phyloP scores from a whole-genome alignment of 2,888 invertebrate genomes.

The Brachycybe producta region DNA sequence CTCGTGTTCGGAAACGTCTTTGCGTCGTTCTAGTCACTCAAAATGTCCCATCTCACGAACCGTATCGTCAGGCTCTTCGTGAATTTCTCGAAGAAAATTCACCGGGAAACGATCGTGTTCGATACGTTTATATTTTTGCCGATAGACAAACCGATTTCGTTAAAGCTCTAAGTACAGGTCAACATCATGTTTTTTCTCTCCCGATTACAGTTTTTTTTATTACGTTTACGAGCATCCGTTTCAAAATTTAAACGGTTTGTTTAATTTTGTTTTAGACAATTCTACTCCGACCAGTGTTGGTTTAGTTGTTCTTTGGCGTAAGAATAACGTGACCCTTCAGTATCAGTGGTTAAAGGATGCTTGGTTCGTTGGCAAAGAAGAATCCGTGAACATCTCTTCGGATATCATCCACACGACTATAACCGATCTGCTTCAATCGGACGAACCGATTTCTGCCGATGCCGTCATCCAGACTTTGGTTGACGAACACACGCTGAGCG shows the following conservation, averaged over 20 bases:
- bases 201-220: background rate
- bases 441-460: constrained; percentile 62
- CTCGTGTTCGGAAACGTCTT: constrained; percentile 55
- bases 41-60: constrained; percentile 42
- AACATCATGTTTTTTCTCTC: background rate
- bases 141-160: constrained; percentile 73
- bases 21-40: constrained; percentile 66
- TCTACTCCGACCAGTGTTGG: constrained; percentile 53
- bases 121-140: constrained; percentile 73
- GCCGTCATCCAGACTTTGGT: constrained; percentile 64
- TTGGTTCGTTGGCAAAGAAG: constrained; percentile 30
- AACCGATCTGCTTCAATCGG: constrained; percentile 53
- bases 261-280: constrained; percentile 25
- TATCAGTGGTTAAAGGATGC: constrained; percentile 77
- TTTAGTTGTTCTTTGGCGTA: constrained; percentile 77
- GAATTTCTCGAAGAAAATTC: constrained; percentile 52
- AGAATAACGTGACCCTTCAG: constrained; percentile 68
- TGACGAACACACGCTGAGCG: constrained; percentile 63
- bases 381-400: constrained; percentile 25
- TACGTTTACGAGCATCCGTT: background rate
- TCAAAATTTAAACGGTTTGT: constrained; percentile 1
- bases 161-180: constrained; percentile 44
- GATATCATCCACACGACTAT: constrained; percentile 57
- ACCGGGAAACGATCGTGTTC: constrained; percentile 48
- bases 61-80: constrained; percentile 53